Evolutionary conservation across 2,888 invertebrate genomes (phyloP), one percentile per base, ranked within the genome.

Genomic region (Zygothrica quintamaculata): DNA sequence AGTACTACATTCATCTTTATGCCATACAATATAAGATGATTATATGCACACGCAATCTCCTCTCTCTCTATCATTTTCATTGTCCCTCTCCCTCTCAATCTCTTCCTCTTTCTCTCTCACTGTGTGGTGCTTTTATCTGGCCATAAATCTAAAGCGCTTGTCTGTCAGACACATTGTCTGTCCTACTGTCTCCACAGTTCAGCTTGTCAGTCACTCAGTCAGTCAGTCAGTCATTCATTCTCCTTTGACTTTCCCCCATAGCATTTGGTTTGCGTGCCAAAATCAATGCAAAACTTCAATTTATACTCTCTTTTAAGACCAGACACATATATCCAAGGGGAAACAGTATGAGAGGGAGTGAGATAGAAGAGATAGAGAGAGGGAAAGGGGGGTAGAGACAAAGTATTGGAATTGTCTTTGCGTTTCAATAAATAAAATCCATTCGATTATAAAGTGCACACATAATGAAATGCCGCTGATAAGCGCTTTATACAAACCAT

Each of bases 401-500:
- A n/a, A 44, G 12, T 3, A 36, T 13, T 3, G 13, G 12, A 1
- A 46, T 58, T 73, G 73, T 59, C 52, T 65, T 51, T 68, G 68
- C 57, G 55, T 53, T 69, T 62, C 68, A 85, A 84, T 79, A 82
- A 85, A 82, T 81, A 66, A 81, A 84, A 81, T 64, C 82, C 79
- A 84, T 79, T 81, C 70, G 81, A 84, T 82, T 84, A 81, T 66
- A 81, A 79, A 81, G 58, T 76, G 74, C 76, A 68, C 70, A 68
- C 70, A 78, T 66, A 85, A 81, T 74, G 81, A 74, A 78, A 74
- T 59, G 74, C 52, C 51, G 62, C 81, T 76, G 81, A 81, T 81
- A 81, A 81, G 81, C 56, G 61, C 42, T 58, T 53, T 47, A 52
- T 59, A 76, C 67, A 66, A 68, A 66, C 77, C 79, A 78, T 76